phyloP scores from a whole-genome alignment of 2,888 invertebrate genomes.

The Agriopis marginaria region DNA sequence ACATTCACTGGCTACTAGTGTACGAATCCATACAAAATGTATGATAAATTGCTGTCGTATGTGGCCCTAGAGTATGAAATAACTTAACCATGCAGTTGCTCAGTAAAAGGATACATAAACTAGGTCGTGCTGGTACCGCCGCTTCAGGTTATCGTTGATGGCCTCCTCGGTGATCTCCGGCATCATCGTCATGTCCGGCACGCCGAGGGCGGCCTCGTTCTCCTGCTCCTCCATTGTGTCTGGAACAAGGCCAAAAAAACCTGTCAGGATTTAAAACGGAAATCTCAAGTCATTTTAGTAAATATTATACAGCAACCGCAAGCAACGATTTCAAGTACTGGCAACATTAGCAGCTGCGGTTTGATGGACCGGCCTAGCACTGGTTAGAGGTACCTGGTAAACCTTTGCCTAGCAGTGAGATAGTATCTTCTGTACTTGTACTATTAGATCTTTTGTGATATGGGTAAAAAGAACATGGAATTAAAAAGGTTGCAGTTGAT shows the following conservation, averaged over 20 bases:
- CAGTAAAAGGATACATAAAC: slow-evolving; percentile 95
- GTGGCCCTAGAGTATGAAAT: background rate
- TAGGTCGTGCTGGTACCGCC: slow-evolving; percentile 93
- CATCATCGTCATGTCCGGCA: slow-evolving; percentile 96
- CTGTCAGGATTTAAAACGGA: background rate
- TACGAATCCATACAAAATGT: too few relatives aligned
- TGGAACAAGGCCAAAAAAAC: slow-evolving; percentile 55
- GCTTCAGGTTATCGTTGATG: slow-evolving; percentile 94
- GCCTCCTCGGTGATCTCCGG: slow-evolving; percentile 95
- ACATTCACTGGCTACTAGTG: too few relatives aligned
- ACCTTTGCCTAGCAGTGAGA: too few relatives aligned
- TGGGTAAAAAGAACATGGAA: background rate
- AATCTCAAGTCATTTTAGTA: too few relatives aligned
- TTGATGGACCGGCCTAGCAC: too few relatives aligned
- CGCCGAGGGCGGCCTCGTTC: slow-evolving; percentile 88
- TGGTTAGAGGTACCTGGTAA: too few relatives aligned
- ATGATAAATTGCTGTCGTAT: too few relatives aligned
- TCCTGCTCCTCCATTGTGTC: slow-evolving; percentile 80
- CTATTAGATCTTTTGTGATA: too few relatives aligned
- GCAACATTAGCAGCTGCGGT: too few relatives aligned
- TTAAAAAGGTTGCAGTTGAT: background rate
- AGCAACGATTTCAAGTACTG: too few relatives aligned
- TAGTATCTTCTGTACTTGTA: too few relatives aligned
- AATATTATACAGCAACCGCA: too few relatives aligned
- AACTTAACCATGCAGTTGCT: background rate